Evolutionary conservation across 2,888 invertebrate genomes (phyloP), one percentile per base, ranked within the genome.

Genomic region (Pterostichus madidus): DNA sequence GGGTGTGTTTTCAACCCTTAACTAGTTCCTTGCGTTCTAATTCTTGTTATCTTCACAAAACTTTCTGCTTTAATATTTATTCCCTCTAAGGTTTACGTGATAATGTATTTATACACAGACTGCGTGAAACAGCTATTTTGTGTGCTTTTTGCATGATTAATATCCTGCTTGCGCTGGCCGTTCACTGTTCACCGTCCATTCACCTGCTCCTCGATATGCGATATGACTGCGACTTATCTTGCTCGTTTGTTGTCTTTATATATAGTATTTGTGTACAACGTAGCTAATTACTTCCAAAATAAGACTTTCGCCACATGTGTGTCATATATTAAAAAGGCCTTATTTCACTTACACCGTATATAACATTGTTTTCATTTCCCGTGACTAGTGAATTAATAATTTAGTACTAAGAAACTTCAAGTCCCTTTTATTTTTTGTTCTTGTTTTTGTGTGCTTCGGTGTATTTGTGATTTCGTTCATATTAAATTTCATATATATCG

Each of bases 21-120:
- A 79, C 79, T 80, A 80, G 71, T 80, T 73, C 44, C 80, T 80
- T 71, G 56, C 73, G 44, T 80, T 80, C 80, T 80, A 80, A 80
- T 80, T 80, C 71, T 73, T 73, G 80, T 80, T 80, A 80, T 80
- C 80, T 80, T 53, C 56, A 53, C 56, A 71, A 73, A 80, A 80
- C 71, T 80, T 80, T 80, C 71, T 71, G 44, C 80, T 80, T 80
- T 80, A 68, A 80, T 80, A 80, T 80, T 80, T 80, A 71, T 71
- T 79, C 68, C 49, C 49, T 79, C 64, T 79, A 79, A 79, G 79
- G 64, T 68, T 79, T 79, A 64, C 49, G 79, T 64, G 61, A 79
- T 79, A 79, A 79, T 78, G 59, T 59, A 78, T 78, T 53, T 76
- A 78, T 79, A 64, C 79, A 32, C 64, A 79, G 32, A 77, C 77